Base-by-base conservation (phyloP, 2,113 vertebrate genomes). In the Cepphus grylle region DNA sequence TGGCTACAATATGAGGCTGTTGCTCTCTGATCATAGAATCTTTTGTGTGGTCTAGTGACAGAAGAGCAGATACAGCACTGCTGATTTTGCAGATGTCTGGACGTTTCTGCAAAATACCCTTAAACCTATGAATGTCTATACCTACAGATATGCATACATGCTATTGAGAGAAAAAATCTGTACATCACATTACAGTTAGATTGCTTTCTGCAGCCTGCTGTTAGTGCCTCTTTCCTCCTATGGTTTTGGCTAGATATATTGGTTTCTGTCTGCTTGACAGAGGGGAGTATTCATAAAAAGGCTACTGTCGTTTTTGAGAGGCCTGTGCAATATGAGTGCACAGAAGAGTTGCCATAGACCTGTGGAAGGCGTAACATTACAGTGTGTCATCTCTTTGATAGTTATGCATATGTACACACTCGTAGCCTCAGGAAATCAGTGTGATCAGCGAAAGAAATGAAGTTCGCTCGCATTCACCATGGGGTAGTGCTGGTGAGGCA, bases 71-170 rank as follows among this genome's bases (percentile, higher is more conserved):
- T 4, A 6, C 19, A 58, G 15, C 66, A 15, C 16, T 59, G 47
- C 38, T 92, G 56, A 38, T 67, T 67, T 56, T 62, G 55, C 43
- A 62, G 15, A 2, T 71, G 59, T 29, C 78, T 63, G 36, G 45
- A n/a, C 21, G 42, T 19, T 83, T 49, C 71, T 86, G 43, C 23
- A 42, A 62, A 71, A 16, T 8, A 34, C 34, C 8, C 20, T 11
- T 9, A 89, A 43, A 0, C 17, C 27, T 3, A 0, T 6, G 23
- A 53, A 6, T 17, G 12, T 12, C 36, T 87, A 1, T 27, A 11
- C 21, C 32, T 82, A 8, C 36, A 56, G 18, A 34, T 27, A 8
- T 6, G 9, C 11, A 15, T 5, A 8, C 5, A 2, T 25, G 23
- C 7, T 43, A 12, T 12, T 62, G 43, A 81, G 27, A 78, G 42